Evolutionary conservation across 2,888 invertebrate genomes (phyloP).

Genomic region (Ptychoptera albimana): DNA sequence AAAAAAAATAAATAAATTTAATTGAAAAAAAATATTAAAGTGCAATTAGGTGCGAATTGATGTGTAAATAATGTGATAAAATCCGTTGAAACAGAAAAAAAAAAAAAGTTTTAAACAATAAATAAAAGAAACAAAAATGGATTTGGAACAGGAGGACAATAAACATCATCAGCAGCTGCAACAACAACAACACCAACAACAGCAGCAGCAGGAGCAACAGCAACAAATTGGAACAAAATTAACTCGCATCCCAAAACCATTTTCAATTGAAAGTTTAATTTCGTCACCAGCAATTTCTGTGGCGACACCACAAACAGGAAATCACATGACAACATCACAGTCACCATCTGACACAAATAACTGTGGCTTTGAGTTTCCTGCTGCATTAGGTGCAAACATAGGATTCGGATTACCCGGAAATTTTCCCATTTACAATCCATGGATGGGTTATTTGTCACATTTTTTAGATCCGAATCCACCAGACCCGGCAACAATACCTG

Average conservation of each 20-base stretch:
- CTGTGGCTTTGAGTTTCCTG: not conserved
- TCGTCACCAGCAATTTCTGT: conserved; percentile 13
- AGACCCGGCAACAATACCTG: conserved; percentile 1
- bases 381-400: too few relatives aligned
- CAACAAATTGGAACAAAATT: conserved; percentile 13
- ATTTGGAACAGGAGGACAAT: not conserved
- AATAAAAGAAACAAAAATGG: not conserved
- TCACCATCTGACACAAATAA: not conserved
- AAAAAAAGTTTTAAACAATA: too few relatives aligned
- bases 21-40: too few relatives aligned
- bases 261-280: conserved; percentile 30
- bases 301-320: not conserved
- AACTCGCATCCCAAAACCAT: conserved; percentile 26
- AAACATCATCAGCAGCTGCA: not conserved
- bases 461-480: conserved; percentile 9
- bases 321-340: not conserved
- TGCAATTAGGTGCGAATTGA: too few relatives aligned
- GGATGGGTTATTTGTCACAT: conserved; percentile 27
- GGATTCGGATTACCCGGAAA: not conserved
- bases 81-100: too few relatives aligned
- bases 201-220: not conserved
- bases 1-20: too few relatives aligned
- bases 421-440: conserved; percentile 26
- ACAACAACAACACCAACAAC: not conserved
- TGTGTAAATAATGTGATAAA: too few relatives aligned